Evolutionary conservation across 2,888 invertebrate genomes (phyloP), one percentile per base, ranked within the genome.

Genomic region (Athalia rosae): DNA sequence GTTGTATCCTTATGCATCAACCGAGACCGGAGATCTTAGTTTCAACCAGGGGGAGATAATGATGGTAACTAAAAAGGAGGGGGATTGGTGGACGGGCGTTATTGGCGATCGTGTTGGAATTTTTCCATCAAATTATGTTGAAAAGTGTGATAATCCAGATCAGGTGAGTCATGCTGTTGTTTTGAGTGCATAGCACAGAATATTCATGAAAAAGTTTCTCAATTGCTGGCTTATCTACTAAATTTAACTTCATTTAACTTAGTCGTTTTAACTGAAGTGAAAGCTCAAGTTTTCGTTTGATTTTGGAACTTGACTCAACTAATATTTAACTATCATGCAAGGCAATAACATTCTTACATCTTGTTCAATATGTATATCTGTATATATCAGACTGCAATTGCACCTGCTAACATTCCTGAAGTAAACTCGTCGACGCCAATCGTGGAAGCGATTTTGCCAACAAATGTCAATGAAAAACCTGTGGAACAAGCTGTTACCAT

Each of bases 31-130:
- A 0, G 99, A 99, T 91, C 92, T 99, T 79, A 94, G 92, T 79
- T 99, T 99, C 90, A 95, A 95, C 82, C 92, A 92, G 81, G 93
- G 98, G 0, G 99, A 99, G 90, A 91, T 95, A 83, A 95, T 99
- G 78, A 92, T 94, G 83, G 98, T 99, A 1, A 93, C 94, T 58
- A 95, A 97, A 80, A 94, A 96, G 80, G 98, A 99, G 79, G 99
- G 98, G 0, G 99, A 99, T 88, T 99, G 99, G 99, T 99, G 99
- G 99, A 98, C 98, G 4, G 99, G 99, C 47, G 93, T 94, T 81
- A 93, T 97, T 82, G 96, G 95, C 59, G 92, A 94, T 84, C 93
- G 94, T 80, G 93, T 93, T 8, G 99, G 99, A 77, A 98, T 99
- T 83, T 99, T 99, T 91, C 99, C 99, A 0, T 98, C 97, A 2